phyloP scores from a whole-genome alignment of 2,888 invertebrate species.

The Drosophila affinis region DNA sequence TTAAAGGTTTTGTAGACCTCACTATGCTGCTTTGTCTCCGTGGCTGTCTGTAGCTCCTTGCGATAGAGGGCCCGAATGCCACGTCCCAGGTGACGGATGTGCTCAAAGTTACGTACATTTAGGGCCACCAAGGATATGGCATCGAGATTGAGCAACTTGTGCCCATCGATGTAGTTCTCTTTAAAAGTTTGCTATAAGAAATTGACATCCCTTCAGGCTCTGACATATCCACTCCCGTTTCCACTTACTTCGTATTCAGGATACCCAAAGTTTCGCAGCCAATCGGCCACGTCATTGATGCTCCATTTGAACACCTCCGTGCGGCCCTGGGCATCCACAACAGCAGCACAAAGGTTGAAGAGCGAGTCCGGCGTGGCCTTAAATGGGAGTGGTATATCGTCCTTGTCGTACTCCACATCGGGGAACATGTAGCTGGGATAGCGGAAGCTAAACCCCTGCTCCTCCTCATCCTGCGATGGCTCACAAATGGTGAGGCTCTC shows the following conservation, averaged over 20 bases:
- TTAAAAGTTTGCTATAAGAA: constrained; percentile 81
- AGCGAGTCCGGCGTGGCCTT: constrained; percentile 84
- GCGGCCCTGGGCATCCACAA: constrained; percentile 83
- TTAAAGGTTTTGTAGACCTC: constrained; percentile 85
- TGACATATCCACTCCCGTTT: background rate
- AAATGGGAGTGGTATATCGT: constrained; percentile 67
- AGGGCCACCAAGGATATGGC: constrained; percentile 84
- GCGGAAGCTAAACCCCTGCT: constrained; percentile 62
- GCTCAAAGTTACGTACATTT: constrained; percentile 84
- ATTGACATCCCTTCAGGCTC: constrained; percentile 11
- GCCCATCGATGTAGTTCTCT: constrained; percentile 84
- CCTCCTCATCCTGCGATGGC: constrained; percentile 26
- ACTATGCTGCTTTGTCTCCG: constrained; percentile 82
- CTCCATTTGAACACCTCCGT: constrained; percentile 85
- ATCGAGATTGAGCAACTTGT: constrained; percentile 84
- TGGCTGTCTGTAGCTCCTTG: constrained; percentile 82
- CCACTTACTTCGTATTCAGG: constrained; percentile 85
- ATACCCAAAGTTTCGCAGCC: constrained; percentile 84
- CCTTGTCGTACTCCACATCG: constrained; percentile 62
- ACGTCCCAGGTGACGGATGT: constrained; percentile 83
- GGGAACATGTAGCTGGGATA: constrained; percentile 71
- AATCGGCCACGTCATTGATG: constrained; percentile 84
- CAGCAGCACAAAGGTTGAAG: constrained; percentile 78
- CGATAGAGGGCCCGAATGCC: constrained; percentile 83
- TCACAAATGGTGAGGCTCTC: constrained; percentile 61